Conservation (phyloP, 2,888 invertebrate genomes). For the Alitta virens region DNA sequence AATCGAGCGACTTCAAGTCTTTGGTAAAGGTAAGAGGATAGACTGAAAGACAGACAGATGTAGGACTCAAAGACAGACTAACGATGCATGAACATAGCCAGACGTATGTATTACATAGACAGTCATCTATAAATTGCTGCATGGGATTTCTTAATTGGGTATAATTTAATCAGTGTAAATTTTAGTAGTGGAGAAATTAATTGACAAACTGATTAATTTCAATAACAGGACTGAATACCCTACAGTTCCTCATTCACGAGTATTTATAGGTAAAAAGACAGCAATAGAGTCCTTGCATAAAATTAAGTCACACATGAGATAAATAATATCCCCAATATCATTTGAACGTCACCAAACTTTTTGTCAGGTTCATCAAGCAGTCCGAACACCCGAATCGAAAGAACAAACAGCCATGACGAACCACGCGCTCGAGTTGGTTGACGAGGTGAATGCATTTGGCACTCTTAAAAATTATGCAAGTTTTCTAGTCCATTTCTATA, state of each 20-base stretch:
- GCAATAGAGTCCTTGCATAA: too few relatives aligned
- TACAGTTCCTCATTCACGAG: too few relatives aligned
- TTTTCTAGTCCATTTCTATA: background rate
- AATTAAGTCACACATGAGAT: too few relatives aligned
- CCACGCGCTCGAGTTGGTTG: constrained; percentile 1
- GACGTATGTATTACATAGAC: too few relatives aligned
- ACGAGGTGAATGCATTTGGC: constrained; percentile 18
- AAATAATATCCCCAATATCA: too few relatives aligned
- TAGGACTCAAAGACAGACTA: background rate
- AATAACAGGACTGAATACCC: too few relatives aligned
- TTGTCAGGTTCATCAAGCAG: constrained; percentile 22
- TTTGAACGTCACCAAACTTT: background rate
- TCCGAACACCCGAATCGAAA: constrained; percentile 19
- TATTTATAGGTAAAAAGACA: too few relatives aligned
- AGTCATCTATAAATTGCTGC: too few relatives aligned
- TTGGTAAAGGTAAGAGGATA: constrained; percentile 21
- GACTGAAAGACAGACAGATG: background rate
- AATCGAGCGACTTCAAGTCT: constrained; percentile 20
- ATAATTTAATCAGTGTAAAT: too few relatives aligned
- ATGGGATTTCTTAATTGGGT: too few relatives aligned
- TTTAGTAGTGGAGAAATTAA: too few relatives aligned
- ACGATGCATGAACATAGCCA: too few relatives aligned
- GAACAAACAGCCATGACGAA: constrained; percentile 10
- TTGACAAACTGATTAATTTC: background rate
- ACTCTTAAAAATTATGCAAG: background rate